A percentile compares a stretch with the other conserved stretches of the same genome.
Evolutionary conservation across 35 echinoderm and acorn worm species (phyloP).

Genomic region (Hemicentrotus pulcherrimus): DNA sequence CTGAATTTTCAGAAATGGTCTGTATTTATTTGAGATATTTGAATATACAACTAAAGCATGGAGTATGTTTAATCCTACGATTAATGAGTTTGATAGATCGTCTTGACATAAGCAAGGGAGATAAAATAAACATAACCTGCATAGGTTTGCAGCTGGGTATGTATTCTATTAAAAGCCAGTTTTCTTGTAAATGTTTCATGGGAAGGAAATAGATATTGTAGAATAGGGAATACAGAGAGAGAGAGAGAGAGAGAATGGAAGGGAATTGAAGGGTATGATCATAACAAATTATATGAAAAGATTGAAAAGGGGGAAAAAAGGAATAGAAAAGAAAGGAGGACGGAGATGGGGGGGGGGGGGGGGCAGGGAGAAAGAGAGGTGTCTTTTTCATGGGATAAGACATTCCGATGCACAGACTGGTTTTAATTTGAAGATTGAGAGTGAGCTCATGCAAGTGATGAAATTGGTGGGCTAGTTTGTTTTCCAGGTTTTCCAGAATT

Average conservation of each 20-base stretch:
- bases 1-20: neutral
- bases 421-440: conserved; percentile 14
- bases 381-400: neutral
- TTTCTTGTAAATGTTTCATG: too few species aligned
- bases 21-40: neutral
- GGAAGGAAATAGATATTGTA: neutral
- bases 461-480: neutral
- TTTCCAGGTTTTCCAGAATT: neutral
- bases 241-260: neutral
- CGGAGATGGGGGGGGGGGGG: neutral
- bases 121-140: neutral
- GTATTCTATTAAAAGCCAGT: too few species aligned
- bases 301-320: neutral
- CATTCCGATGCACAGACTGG: conserved; percentile 22
- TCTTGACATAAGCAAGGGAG: neutral
- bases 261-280: neutral
- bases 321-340: neutral
- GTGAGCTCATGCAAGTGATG: neutral
- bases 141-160: neutral
- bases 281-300: neutral
- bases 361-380: neutral
- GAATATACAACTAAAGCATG: neutral
- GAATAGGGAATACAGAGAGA: too few species aligned
- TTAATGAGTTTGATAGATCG: neutral
- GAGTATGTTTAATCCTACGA: neutral